Percentiles rank a stretch among this genome's conserved stretches.
phyloP scores from a whole-genome alignment of 2,797 vertebrate species.

The Phalanger gymnotis region DNA sequence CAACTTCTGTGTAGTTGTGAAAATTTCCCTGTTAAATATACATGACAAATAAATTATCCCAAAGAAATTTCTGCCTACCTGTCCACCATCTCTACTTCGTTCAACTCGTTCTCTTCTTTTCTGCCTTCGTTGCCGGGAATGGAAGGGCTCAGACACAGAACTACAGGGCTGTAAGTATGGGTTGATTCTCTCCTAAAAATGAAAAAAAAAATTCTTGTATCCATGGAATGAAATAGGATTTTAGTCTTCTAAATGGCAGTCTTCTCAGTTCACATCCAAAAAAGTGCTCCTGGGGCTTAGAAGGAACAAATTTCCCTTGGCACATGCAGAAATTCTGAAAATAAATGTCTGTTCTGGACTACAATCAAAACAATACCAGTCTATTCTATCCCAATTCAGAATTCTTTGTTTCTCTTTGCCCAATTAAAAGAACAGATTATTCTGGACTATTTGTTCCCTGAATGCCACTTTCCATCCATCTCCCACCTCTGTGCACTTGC shows the following conservation, averaged over 20 bases:
- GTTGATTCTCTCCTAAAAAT: constrained; percentile 56
- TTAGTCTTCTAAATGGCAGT: constrained; percentile 42
- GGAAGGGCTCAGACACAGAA: constrained; percentile 84
- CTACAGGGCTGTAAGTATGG: constrained; percentile 74
- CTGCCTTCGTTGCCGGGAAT: constrained; percentile 83
- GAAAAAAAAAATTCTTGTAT: constrained; percentile 8
- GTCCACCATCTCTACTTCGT: constrained; percentile 81
- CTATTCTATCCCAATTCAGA: constrained; percentile 26
- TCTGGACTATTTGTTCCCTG: constrained; percentile 6
- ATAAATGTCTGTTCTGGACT: constrained; percentile 29
- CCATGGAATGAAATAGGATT: constrained; percentile 43
- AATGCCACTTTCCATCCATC: neutral
- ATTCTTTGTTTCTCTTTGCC: constrained; percentile 32
- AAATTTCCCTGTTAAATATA: neutral
- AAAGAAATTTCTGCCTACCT: constrained; percentile 56
- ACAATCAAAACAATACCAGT: constrained; percentile 20
- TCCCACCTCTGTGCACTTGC: neutral
- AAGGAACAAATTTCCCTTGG: neutral
- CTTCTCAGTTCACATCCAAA: constrained; percentile 22
- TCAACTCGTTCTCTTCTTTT: constrained; percentile 78
- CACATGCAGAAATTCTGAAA: constrained; percentile 35
- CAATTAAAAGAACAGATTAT: constrained; percentile 47
- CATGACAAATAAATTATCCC: constrained; percentile 12
- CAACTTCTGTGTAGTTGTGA: neutral
- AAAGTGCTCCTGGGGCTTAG: constrained; percentile 29